These are phyloP conservation scores for Marisa cornuarietis DNA, from an alignment of 1,140 invertebrate species.

Conservation along the genomic window DNA sequence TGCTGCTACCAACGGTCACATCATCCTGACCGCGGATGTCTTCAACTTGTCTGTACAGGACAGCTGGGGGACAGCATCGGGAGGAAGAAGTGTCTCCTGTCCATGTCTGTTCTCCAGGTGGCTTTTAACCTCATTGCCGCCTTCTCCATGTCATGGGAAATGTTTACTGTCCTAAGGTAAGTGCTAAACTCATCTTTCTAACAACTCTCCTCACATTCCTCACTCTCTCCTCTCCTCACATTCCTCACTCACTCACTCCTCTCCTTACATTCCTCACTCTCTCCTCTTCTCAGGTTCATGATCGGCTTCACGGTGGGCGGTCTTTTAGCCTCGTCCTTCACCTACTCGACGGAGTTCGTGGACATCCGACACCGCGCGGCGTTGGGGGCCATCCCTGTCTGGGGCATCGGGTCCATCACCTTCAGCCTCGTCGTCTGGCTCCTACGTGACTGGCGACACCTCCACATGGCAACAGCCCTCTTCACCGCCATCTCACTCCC, in stretches of 20 bases:
- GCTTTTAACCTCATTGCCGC: background rate
- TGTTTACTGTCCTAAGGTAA: background rate
- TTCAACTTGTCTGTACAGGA: too few species aligned
- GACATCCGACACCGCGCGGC: slow-evolving; percentile 27
- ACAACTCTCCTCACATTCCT: background rate
- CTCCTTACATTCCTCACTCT: background rate
- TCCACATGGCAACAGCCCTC: slow-evolving; percentile 6
- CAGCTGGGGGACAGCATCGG: background rate
- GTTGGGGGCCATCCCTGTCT: background rate
- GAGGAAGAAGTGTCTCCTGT: background rate
- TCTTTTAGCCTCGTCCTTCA: slow-evolving; percentile 23
- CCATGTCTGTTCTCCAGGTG: background rate
- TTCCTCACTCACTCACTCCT: background rate
- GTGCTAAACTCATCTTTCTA: background rate
- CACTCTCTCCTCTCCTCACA: too few species aligned
- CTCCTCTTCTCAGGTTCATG: slow-evolving; percentile 16
- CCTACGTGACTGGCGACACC: slow-evolving; percentile 3
- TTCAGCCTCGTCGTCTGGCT: background rate
- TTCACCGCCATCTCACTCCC: background rate
- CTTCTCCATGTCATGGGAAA: background rate
- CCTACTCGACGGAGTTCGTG: slow-evolving; percentile 33
- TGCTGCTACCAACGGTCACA: too few species aligned
- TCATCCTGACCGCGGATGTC: too few species aligned
- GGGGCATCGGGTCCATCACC: background rate
- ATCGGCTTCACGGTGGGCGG: slow-evolving; percentile 28